phyloP scores from a whole-genome alignment of 2,797 vertebrate species.

The Crax fasciolata region DNA sequence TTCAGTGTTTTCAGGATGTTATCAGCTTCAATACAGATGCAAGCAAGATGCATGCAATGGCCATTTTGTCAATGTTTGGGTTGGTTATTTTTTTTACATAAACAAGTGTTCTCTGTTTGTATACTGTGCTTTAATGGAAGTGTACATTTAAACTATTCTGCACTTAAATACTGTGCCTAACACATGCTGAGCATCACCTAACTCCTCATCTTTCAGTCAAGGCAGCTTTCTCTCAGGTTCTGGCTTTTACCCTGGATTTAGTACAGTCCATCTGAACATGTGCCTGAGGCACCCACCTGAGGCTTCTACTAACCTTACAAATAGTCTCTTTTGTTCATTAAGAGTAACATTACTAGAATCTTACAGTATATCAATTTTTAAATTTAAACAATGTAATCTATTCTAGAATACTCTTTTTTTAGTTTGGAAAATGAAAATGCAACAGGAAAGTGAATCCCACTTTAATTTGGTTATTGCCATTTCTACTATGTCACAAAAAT shows the following conservation, averaged over 20 bases:
- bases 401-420: not conserved
- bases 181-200: not conserved
- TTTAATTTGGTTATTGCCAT: not conserved
- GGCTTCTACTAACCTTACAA: not conserved
- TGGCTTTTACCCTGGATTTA: not conserved
- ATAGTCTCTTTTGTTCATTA: not conserved
- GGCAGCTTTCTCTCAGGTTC: not conserved
- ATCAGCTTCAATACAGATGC: not conserved
- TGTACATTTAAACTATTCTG: not conserved
- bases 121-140: not conserved
- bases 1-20: not conserved
- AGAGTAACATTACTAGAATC: not conserved
- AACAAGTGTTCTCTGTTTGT: no score
- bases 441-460: not conserved
- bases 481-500: not conserved
- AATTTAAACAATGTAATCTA: not conserved
- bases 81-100: not conserved
- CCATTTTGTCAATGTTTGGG: not conserved
- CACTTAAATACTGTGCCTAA: not conserved
- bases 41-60: accelerated
- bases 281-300: not conserved
- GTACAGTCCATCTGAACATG: not conserved
- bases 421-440: not conserved
- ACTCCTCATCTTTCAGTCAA: not conserved
- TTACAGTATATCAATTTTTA: not conserved